A percentile compares a stretch with the other conserved stretches of the same genome.
phyloP scores from a whole-genome alignment of 2,797 vertebrate species.

The Cuniculus paca region DNA sequence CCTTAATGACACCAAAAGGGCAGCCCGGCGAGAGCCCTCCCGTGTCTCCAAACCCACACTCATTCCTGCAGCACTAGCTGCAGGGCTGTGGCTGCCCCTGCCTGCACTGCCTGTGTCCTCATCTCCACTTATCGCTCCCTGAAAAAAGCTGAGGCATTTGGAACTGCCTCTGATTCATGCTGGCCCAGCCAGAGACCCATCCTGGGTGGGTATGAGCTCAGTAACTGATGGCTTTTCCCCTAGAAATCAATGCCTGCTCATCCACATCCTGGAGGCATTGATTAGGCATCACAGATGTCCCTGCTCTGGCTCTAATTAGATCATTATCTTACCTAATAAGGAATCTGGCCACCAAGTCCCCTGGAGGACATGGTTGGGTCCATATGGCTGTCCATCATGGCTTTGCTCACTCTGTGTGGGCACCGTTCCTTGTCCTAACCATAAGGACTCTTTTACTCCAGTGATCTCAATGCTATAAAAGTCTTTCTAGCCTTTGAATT shows the following conservation, averaged over 20 bases:
- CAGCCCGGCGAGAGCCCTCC: fast-evolving
- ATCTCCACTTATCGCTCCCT: too few relatives aligned
- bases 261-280: conserved; percentile 39
- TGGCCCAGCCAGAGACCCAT: background rate
- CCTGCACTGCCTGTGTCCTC: too few relatives aligned
- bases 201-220: background rate
- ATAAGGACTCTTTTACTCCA: background rate
- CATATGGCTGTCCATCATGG: fast-evolving
- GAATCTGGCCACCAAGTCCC: background rate
- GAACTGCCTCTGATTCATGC: background rate
- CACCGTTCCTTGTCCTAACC: background rate
- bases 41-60: fast-evolving
- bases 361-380: background rate
- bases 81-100: background rate
- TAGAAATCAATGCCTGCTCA: conserved; percentile 18
- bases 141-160: background rate
- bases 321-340: conserved; percentile 18
- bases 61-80: background rate
- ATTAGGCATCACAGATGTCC: conserved; percentile 18
- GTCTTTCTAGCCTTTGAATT: background rate
- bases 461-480: background rate
- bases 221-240: background rate
- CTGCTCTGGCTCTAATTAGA: background rate
- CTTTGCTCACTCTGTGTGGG: too few relatives aligned
- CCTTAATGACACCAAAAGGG: background rate